Evolutionary conservation across 2,113 vertebrate species (phyloP), one percentile per base, ranked within the genome.

Genomic region (Aix galericulata): DNA sequence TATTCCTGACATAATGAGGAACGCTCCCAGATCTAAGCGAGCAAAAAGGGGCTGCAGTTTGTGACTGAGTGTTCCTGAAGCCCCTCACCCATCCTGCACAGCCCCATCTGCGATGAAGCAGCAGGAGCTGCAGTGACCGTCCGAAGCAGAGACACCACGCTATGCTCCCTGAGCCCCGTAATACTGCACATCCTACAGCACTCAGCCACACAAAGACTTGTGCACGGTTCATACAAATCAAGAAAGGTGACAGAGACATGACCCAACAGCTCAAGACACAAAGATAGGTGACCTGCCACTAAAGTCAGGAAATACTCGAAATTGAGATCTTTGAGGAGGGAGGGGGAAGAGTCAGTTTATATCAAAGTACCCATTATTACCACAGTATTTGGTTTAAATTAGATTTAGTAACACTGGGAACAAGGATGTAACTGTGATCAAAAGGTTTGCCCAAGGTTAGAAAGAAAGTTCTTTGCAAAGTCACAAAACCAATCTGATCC

Each of bases 391-490:
- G 31, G 42, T 88, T 92, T 68, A 63, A 80, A 85, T 69, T 76
- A 89, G 21, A 50, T 91, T 88, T 82, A 91, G 91, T 86, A 88
- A 89, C 71, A 66, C 36, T 34, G 26, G 10, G 58, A 0, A 1
- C 46, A 14, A 15, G 50, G 42, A 86, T 22, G 27, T 94, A 96
- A 92, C 48, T 94, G 56, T 72, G 80, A 95, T 95, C 73, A 89
- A 94, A 92, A 72, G 13, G 48, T 81, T 95, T 44, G 48, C 7
- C 6, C 66, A 82, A 92, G 83, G 83, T 84, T 83, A 93, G 55
- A 81, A 88, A 90, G 59, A 78, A 95, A 96, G 94, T 87, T 84
- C 46, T 71, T 29, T 68, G 58, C 86, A 91, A 93, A 94, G 88
- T 92, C 73, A 88, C 29, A 53, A 92, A 96, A 56, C 34, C 64